Percentiles rank a stretch among this genome's conserved stretches.
These are phyloP conservation scores for Puffinus mauretanicus DNA, from an alignment of 2,113 vertebrate genomes.

Conservation along the genomic window DNA sequence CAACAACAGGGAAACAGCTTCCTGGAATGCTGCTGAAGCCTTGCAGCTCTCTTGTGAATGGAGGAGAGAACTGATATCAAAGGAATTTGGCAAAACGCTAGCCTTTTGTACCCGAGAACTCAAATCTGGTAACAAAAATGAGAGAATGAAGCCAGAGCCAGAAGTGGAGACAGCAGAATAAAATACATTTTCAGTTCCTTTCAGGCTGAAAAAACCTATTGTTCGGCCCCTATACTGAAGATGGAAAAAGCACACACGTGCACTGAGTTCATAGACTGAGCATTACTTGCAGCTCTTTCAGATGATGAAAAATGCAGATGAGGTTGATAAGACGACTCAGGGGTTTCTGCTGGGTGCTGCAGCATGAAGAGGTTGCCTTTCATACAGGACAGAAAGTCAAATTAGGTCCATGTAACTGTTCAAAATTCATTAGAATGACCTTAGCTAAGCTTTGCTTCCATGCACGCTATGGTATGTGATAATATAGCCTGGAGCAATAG, in stretches of 20 bases:
- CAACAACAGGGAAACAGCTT: neutral
- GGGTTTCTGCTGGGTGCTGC: conserved; percentile 19
- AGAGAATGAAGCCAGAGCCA: neutral
- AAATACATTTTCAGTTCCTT: conserved; percentile 9
- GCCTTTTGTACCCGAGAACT: neutral
- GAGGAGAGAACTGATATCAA: neutral
- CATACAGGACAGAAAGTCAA: conserved; percentile 37
- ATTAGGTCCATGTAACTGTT: conserved; percentile 45
- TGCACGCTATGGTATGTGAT: conserved; percentile 25
- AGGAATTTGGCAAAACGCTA: neutral
- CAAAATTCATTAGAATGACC: conserved; percentile 61
- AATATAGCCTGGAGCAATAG: conserved; percentile 50
- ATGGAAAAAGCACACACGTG: neutral
- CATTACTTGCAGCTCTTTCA: conserved; percentile 20
- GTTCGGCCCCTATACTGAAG: neutral
- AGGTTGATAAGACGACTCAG: neutral
- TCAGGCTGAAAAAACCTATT: neutral
- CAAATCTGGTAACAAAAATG: conserved; percentile 18
- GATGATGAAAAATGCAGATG: conserved; percentile 17
- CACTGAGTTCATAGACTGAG: neutral
- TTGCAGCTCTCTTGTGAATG: neutral
- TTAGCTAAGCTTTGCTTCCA: conserved; percentile 53
- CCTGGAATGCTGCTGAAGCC: neutral
- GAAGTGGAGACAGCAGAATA: neutral
- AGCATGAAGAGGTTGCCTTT: conserved; percentile 19